These are phyloP conservation scores for Sebastes trivittatus DNA, from an alignment of 2,797 vertebrate genomes.

Conservation along the genomic window DNA sequence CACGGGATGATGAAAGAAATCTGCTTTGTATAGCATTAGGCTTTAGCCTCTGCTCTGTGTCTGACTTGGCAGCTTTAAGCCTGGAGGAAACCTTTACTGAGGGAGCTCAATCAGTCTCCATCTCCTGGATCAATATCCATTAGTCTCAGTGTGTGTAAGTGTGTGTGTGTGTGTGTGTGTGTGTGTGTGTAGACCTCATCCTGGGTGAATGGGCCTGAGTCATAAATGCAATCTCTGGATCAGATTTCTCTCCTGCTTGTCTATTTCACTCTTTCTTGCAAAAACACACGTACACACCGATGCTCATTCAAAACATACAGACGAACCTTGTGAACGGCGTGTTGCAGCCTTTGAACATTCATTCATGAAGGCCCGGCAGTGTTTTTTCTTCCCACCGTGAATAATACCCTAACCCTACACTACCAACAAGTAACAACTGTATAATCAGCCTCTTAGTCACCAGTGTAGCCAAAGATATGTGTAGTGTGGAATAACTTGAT, in stretches of 20 bases:
- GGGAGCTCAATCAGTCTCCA: slow-evolving; percentile 74
- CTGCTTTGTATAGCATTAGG: slow-evolving; percentile 50
- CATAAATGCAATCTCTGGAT: slow-evolving; percentile 72
- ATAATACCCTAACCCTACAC: slow-evolving; percentile 13
- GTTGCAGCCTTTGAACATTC: slow-evolving; percentile 44
- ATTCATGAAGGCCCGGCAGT: slow-evolving; percentile 50
- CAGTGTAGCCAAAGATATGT: slow-evolving; percentile 39
- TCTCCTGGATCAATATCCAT: slow-evolving; percentile 81
- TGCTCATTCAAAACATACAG: slow-evolving; percentile 57
- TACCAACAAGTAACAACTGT: slow-evolving; percentile 36
- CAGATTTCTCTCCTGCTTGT: slow-evolving; percentile 58
- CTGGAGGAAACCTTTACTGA: slow-evolving; percentile 67
- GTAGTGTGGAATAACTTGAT: slow-evolving; percentile 51
- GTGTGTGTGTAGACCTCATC: slow-evolving; percentile 50
- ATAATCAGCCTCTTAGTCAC: slow-evolving; percentile 53
- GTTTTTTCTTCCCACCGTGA: not conserved
- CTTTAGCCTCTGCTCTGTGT: slow-evolving; percentile 53
- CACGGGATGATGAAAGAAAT: slow-evolving; percentile 41
- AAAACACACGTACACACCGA: slow-evolving; percentile 41
- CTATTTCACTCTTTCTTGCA: slow-evolving; percentile 36
- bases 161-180: slow-evolving; percentile 2
- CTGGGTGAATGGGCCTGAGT: slow-evolving; percentile 69
- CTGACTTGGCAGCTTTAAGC: slow-evolving; percentile 73
- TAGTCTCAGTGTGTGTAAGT: slow-evolving; percentile 51
- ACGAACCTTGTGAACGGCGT: slow-evolving; percentile 35